These are phyloP conservation scores for Zygogramma bicolorata DNA, from an alignment of 2,888 invertebrate genomes.

Conservation along the genomic window DNA sequence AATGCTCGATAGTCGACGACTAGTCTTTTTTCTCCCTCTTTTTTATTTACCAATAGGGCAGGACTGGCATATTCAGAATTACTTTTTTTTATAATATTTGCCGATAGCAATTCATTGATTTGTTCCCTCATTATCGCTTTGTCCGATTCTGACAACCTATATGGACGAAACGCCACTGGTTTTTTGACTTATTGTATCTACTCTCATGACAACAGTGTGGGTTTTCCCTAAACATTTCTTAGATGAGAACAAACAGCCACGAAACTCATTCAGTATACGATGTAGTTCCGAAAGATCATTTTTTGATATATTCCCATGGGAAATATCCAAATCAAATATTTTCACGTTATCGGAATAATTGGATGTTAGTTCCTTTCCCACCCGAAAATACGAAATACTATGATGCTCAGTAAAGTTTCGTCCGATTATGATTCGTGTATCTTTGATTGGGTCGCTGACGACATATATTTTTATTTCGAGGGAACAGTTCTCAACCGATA, in stretches of 20 bases:
- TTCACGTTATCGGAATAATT: slow-evolving; percentile 8
- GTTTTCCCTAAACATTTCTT: neutral
- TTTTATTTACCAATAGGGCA: slow-evolving; percentile 25
- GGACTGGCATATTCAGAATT: slow-evolving; percentile 27
- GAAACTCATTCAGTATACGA: neutral
- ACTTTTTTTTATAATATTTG: slow-evolving; percentile 24
- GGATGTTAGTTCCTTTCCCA: slow-evolving; percentile 7
- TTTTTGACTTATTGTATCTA: neutral
- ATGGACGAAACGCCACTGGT: slow-evolving; percentile 2
- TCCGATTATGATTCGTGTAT: slow-evolving; percentile 8
- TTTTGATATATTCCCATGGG: neutral
- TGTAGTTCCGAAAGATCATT: neutral
- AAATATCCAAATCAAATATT: neutral
- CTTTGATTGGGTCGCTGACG: neutral
- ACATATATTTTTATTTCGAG: neutral
- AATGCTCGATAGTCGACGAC: neutral
- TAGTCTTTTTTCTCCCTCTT: slow-evolving; percentile 25
- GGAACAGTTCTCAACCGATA: neutral
- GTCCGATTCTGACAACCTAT: slow-evolving; percentile 20
- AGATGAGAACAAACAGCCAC: neutral
- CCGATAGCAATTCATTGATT: slow-evolving; percentile 21
- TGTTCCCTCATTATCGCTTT: slow-evolving; percentile 14
- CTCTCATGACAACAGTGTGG: slow-evolving; percentile 1
- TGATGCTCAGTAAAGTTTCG: slow-evolving; percentile 8
- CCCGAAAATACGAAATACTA: slow-evolving; percentile 1